Conservation (phyloP, 2,797 vertebrate species). For the Pipistrellus nathusii region DNA sequence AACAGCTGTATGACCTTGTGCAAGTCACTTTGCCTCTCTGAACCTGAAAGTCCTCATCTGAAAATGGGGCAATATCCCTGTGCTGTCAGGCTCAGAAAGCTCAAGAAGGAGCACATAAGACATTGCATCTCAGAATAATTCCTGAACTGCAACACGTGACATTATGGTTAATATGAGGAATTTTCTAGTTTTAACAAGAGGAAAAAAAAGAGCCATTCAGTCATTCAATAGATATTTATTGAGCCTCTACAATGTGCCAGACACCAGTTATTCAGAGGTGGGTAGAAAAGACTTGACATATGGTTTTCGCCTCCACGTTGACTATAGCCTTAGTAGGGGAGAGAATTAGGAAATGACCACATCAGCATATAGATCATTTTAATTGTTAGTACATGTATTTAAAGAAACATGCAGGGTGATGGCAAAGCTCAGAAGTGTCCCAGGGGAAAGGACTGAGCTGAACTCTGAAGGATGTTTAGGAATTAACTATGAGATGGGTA, state of each 20-base stretch:
- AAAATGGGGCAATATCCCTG: not conserved
- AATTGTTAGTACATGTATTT: not conserved
- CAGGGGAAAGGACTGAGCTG: not conserved
- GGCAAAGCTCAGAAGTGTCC: not conserved
- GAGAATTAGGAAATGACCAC: not conserved
- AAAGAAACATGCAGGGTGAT: not conserved
- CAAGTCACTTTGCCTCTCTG: constrained; percentile 1
- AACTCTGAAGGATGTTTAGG: not conserved
- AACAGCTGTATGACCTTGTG: not conserved
- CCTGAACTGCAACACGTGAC: not conserved
- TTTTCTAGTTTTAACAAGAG: not conserved
- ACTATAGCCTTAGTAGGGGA: not conserved
- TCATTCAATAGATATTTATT: not conserved
- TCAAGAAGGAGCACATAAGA: not conserved
- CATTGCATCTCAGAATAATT: not conserved
- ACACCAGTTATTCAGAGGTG: not conserved
- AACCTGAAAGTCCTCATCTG: not conserved
- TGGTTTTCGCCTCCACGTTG: not conserved
- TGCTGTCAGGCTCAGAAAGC: not conserved
- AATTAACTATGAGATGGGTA: not conserved
- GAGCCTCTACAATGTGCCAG: not conserved
- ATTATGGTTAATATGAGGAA: not conserved
- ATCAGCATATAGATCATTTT: not conserved
- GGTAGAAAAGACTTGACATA: not conserved
- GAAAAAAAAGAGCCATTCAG: not conserved